phyloP scores from a whole-genome alignment of 2,113 vertebrate genomes.

The Pseudorhombus dupliciocellatus region DNA sequence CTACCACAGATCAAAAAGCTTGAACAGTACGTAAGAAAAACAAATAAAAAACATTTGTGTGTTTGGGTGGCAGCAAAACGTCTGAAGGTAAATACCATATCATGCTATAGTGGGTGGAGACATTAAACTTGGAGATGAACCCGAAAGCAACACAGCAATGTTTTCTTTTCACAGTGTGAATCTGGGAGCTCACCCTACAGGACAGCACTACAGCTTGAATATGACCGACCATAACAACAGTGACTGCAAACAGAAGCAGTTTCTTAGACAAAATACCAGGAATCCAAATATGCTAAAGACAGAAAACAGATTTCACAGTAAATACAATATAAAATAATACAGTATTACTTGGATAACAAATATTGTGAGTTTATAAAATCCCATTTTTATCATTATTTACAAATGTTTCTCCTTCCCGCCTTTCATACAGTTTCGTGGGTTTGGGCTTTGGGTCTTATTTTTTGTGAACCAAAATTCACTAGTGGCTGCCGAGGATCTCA shows the following conservation, averaged over 20 bases:
- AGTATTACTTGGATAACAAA: slow-evolving; percentile 72
- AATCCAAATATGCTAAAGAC: slow-evolving; percentile 70
- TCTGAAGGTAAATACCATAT: slow-evolving; percentile 31
- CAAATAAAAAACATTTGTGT: slow-evolving; percentile 19
- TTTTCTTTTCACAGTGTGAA: slow-evolving; percentile 73
- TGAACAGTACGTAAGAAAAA: slow-evolving; percentile 35
- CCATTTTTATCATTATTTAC: slow-evolving; percentile 58
- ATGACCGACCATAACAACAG: slow-evolving; percentile 44
- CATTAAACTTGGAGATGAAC: slow-evolving; percentile 29
- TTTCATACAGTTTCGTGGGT: slow-evolving; percentile 19
- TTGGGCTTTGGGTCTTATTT: slow-evolving; percentile 20
- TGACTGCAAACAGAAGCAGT: slow-evolving; percentile 46
- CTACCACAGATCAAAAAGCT: slow-evolving; percentile 65
- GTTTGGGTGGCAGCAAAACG: slow-evolving; percentile 40
- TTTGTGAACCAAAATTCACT: slow-evolving; percentile 73
- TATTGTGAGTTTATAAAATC: slow-evolving; percentile 71
- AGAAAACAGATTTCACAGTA: slow-evolving; percentile 84
- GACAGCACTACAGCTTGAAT: slow-evolving; percentile 48
- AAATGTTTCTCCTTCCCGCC: slow-evolving; percentile 49
- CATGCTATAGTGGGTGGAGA: slow-evolving; percentile 58
- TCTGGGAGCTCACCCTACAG: slow-evolving; percentile 47
- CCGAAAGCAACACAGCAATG: slow-evolving; percentile 55
- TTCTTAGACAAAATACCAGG: slow-evolving; percentile 47
- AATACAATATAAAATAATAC: slow-evolving; percentile 86
- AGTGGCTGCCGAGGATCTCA: slow-evolving; percentile 93